phyloP scores from a whole-genome alignment of 2,888 invertebrate genomes.

The Copidosoma aretas region DNA sequence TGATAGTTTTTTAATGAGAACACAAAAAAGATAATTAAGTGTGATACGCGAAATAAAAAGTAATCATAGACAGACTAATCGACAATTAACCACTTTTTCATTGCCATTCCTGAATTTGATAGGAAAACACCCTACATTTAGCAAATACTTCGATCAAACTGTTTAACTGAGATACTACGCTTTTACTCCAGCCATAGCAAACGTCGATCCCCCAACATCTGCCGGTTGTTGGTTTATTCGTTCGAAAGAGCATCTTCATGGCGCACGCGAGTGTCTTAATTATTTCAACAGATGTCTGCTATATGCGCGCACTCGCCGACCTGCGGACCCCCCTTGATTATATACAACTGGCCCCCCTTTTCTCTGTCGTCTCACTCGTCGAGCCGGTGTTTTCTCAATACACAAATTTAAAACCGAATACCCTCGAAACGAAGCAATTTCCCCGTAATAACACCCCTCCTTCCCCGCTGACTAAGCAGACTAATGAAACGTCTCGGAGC shows the following conservation, averaged over 20 bases:
- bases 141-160: too few species aligned
- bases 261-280: background rate
- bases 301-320: background rate
- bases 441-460: slow-evolving; percentile 16
- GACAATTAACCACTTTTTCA: too few species aligned
- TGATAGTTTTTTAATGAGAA: too few species aligned
- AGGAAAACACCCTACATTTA: too few species aligned
- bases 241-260: background rate
- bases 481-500: slow-evolving; percentile 5
- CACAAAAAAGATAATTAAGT: too few species aligned
- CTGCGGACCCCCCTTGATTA: background rate
- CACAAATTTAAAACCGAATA: slow-evolving; percentile 25
- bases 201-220: background rate
- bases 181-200: too few species aligned
- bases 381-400: background rate
- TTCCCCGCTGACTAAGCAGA: slow-evolving; percentile 5
- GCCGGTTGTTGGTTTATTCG: background rate
- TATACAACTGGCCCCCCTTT: background rate
- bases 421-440: slow-evolving; percentile 19
- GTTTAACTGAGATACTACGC: too few species aligned
- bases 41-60: too few species aligned
- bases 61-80: too few species aligned
- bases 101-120: too few species aligned
- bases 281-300: slow-evolving; percentile 1
- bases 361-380: background rate